Percentiles rank a stretch among this genome's conserved stretches.
These are phyloP conservation scores for Brachypteracias leptosomus DNA, from an alignment of 2,113 vertebrate genomes.

Conservation along the genomic window DNA sequence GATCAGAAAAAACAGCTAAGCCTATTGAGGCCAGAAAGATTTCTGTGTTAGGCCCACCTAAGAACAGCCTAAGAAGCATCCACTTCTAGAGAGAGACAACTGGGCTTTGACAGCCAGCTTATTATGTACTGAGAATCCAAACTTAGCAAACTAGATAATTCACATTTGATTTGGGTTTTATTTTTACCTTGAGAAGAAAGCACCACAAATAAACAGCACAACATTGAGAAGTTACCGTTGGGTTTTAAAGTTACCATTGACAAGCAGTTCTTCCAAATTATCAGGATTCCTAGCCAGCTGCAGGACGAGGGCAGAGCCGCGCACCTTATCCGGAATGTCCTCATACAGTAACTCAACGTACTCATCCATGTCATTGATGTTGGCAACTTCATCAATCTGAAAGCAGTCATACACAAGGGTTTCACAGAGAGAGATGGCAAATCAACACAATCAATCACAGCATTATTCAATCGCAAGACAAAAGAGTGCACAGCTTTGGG, in stretches of 20 bases:
- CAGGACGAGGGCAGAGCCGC: constrained; percentile 88
- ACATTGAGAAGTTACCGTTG: neutral
- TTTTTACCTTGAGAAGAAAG: neutral
- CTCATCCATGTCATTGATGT: constrained; percentile 88
- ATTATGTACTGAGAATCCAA: neutral
- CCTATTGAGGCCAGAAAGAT: neutral
- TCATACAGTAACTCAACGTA: constrained; percentile 94
- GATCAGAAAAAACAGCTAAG: neutral
- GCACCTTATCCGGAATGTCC: constrained; percentile 89
- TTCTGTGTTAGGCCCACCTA: neutral
- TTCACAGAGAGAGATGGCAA: neutral
- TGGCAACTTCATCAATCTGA: constrained; percentile 91
- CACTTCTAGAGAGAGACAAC: neutral
- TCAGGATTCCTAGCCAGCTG: constrained; percentile 91
- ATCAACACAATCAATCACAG: neutral
- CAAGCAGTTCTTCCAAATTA: constrained; percentile 89
- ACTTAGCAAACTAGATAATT: no score
- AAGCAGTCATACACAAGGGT: neutral
- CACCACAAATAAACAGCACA: neutral
- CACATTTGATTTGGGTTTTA: no score
- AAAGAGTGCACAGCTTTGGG: neutral
- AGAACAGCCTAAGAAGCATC: neutral
- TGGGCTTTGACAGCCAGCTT: neutral
- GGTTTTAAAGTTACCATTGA: constrained; percentile 80
- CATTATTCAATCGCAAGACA: accelerated